Conservation (phyloP, 2,113 vertebrate genomes). For the Junco hyemalis region DNA sequence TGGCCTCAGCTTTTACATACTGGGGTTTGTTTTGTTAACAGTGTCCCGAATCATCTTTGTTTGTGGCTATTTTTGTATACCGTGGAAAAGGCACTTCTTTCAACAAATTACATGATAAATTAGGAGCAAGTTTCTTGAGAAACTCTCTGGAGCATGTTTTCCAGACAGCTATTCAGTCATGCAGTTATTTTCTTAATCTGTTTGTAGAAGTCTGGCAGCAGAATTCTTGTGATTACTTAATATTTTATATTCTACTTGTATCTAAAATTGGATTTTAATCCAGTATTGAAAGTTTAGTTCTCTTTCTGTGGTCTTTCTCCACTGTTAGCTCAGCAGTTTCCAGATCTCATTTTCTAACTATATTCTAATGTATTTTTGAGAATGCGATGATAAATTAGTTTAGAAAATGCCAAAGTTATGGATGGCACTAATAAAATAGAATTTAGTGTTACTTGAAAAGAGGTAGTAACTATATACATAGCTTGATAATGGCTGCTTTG, state of each 20-base stretch:
- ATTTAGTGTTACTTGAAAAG: neutral
- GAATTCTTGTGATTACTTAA: neutral
- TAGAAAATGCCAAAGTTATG: neutral
- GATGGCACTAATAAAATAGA: neutral
- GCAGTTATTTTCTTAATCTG: neutral
- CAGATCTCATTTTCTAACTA: neutral
- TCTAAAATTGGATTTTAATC: conserved; percentile 8
- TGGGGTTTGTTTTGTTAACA: neutral
- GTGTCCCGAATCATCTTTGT: neutral
- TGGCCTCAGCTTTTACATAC: neutral
- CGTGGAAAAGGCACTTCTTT: neutral
- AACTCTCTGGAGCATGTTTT: neutral
- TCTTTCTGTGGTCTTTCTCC: neutral
- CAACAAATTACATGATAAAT: neutral
- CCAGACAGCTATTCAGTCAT: neutral
- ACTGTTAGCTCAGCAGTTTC: neutral
- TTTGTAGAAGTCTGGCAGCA: neutral
- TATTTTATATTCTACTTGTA: neutral
- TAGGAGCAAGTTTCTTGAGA: conserved; percentile 5
- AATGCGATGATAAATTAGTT: neutral
- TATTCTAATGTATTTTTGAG: neutral
- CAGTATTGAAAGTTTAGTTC: neutral
- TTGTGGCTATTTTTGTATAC: neutral
- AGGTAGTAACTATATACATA: neutral
- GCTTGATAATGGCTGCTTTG: neutral